A percentile compares a stretch with the other conserved stretches of the same genome.
These are phyloP conservation scores for Aromia moschata DNA, from an alignment of 2,888 invertebrate species.

Conservation along the genomic window DNA sequence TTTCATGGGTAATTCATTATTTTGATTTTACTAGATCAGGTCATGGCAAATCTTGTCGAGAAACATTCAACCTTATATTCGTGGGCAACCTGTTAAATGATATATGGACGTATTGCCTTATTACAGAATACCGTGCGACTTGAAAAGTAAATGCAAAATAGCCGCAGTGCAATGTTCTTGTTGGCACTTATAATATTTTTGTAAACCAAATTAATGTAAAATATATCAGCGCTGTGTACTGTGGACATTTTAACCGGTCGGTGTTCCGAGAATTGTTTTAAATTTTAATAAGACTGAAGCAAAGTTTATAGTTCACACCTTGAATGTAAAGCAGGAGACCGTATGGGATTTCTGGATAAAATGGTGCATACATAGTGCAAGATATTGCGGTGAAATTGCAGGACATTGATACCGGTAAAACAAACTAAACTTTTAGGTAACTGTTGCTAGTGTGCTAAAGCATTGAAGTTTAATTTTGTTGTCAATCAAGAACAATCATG, in stretches of 20 bases:
- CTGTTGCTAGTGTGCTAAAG: too few species aligned
- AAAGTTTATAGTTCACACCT: conserved; percentile 42
- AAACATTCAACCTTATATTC: too few species aligned
- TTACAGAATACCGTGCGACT: conserved; percentile 8
- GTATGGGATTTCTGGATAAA: conserved; percentile 22
- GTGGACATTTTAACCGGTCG: conserved; percentile 33
- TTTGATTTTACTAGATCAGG: too few species aligned
- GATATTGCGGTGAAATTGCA: conserved; percentile 17
- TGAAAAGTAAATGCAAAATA: conserved; percentile 23
- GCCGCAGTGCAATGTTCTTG: conserved; percentile 26
- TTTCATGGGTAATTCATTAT: too few species aligned
- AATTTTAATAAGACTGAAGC: conserved; percentile 39
- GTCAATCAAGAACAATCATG: too few species aligned
- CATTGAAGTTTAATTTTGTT: too few species aligned
- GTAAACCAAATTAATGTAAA: conserved; percentile 40
- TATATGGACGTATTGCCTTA: conserved; percentile 17
- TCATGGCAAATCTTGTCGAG: too few species aligned
- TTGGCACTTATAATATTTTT: conserved; percentile 39
- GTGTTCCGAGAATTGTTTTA: conserved; percentile 38
- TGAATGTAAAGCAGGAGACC: conserved; percentile 32
- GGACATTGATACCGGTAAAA: too few species aligned
- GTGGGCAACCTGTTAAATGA: too few species aligned
- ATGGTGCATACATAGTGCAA: neutral
- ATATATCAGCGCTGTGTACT: conserved; percentile 33
- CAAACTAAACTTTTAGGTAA: too few species aligned